Evolutionary conservation across 1,140 invertebrate species (phyloP).

Genomic region (Zaprionus ghesquierei): DNA sequence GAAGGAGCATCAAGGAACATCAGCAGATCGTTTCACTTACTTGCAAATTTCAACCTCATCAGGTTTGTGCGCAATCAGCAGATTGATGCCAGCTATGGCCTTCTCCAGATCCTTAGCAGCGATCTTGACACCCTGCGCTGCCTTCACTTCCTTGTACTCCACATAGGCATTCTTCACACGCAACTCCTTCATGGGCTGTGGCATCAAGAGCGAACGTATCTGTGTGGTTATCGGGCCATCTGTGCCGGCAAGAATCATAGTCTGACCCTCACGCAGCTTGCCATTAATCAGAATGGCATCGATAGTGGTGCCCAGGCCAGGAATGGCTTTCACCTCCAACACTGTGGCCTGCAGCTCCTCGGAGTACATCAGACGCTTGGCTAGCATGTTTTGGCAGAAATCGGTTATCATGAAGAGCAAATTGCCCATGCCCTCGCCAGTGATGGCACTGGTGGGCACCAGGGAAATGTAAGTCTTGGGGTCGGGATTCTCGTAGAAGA

Average conservation of each 20-base stretch:
- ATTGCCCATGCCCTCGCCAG: constrained; percentile 99
- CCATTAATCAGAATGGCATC: constrained; percentile 99
- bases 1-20: neutral
- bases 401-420: constrained; percentile 96
- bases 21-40: constrained; percentile 62
- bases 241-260: constrained; percentile 97
- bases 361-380: constrained; percentile 95
- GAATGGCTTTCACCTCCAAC: constrained; percentile 99
- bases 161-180: constrained; percentile 98
- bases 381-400: constrained; percentile 94
- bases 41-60: constrained; percentile 95
- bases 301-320: constrained; percentile 98
- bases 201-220: constrained; percentile 98
- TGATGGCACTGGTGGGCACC: constrained; percentile 98
- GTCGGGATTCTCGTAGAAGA: constrained; percentile 98
- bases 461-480: constrained; percentile 95
- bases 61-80: constrained; percentile 93
- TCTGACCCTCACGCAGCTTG: constrained; percentile 94
- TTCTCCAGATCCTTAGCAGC: constrained; percentile 99
- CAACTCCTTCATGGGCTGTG: constrained; percentile 98
- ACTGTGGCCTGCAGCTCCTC: constrained; percentile 98
- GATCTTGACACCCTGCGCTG: constrained; percentile 99
- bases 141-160: constrained; percentile 97
- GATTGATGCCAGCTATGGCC: constrained; percentile 95
- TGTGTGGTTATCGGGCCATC: constrained; percentile 99